These are phyloP conservation scores for Phragmatobia fuliginosa DNA, from an alignment of 2,888 invertebrate species.

Conservation along the genomic window DNA sequence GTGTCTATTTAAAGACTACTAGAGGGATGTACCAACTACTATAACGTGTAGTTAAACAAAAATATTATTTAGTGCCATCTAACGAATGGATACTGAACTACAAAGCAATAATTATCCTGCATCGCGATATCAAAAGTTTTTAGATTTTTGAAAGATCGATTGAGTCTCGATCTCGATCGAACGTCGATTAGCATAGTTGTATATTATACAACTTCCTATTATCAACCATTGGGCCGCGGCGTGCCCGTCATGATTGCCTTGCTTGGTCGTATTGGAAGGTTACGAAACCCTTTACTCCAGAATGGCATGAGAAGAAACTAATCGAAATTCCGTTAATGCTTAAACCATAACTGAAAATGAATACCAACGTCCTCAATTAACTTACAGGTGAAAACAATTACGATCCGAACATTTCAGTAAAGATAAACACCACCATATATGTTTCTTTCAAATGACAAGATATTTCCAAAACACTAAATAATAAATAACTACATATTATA, in stretches of 20 bases:
- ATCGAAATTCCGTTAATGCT: too few relatives aligned
- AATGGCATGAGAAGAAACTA: too few relatives aligned
- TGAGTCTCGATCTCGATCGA: too few relatives aligned
- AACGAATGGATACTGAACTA: not conserved
- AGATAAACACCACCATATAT: not conserved
- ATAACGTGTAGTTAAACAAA: not conserved
- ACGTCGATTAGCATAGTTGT: too few relatives aligned
- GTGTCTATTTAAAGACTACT: not conserved
- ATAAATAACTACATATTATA: conserved; percentile 17
- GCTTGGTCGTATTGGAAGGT: too few relatives aligned
- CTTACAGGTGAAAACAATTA: too few relatives aligned
- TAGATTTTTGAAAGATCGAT: too few relatives aligned
- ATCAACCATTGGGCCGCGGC: not conserved
- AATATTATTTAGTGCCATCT: not conserved
- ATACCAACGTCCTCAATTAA: too few relatives aligned
- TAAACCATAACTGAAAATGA: too few relatives aligned
- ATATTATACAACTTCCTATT: not conserved
- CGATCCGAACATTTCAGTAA: not conserved
- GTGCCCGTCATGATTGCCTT: too few relatives aligned
- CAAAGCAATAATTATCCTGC: not conserved
- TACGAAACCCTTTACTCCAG: too few relatives aligned
- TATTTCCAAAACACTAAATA: not conserved
- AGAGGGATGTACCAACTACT: not conserved
- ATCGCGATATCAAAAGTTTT: not conserved
- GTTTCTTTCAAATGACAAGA: not conserved